Percentiles rank a stretch among this genome's conserved stretches.
Conservation (phyloP, 2,797 vertebrate genomes). For the Hapalemur alaotrensis region DNA sequence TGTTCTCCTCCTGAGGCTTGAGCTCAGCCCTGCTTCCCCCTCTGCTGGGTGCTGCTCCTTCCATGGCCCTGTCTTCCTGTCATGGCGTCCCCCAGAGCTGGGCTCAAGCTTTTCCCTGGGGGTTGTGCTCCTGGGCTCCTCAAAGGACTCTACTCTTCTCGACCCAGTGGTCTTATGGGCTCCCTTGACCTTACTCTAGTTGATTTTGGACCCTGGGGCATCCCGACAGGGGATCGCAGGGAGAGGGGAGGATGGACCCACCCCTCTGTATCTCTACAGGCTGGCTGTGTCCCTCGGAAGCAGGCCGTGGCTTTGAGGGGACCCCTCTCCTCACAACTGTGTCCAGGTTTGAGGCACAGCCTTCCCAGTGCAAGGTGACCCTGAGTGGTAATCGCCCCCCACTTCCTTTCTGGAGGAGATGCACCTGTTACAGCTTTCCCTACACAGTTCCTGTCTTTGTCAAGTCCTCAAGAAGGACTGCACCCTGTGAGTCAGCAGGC, state of each 20-base stretch:
- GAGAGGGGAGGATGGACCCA: not conserved
- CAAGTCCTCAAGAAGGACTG: not conserved
- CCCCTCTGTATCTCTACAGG: too few species aligned
- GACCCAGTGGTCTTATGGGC: accelerated
- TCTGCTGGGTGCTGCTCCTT: not conserved
- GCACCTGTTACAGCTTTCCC: not conserved
- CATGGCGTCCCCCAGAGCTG: not conserved
- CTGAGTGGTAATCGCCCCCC: accelerated
- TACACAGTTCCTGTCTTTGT: not conserved
- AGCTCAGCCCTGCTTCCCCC: not conserved
- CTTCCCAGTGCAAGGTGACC: too few species aligned
- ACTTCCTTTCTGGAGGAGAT: not conserved
- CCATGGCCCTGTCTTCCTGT: not conserved
- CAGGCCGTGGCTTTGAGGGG: not conserved
- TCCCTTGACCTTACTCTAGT: not conserved
- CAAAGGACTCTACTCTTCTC: not conserved
- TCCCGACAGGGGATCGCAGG: not conserved
- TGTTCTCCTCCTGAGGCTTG: not conserved
- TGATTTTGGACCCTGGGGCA: not conserved
- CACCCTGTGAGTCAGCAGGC: accelerated
- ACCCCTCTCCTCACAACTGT: not conserved
- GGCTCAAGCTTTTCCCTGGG: not conserved
- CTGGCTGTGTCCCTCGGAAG: not conserved
- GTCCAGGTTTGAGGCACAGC: not conserved
- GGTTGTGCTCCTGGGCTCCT: not conserved